Evolutionary conservation across 2,113 vertebrate species (phyloP), one percentile per base, ranked within the genome.

Genomic region (Dolichallabes microphthalmus): DNA sequence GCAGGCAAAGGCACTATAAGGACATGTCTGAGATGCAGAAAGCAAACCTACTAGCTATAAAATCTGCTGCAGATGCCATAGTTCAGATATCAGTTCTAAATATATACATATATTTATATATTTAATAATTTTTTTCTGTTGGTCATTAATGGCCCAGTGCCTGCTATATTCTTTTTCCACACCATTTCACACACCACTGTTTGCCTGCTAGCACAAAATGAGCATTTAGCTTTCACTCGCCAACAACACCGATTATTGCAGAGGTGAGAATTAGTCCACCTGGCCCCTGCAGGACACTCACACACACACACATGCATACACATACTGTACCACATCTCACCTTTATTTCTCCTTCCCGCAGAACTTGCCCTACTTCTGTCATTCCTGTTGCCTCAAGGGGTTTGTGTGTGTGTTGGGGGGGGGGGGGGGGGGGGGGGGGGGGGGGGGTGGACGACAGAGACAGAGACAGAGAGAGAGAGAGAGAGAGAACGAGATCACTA

Each of bases 311-410:
- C 50, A 63, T 30, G 74, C n/a, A 35, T 19, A 83, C 75, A 81
- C 32, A 32, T 53, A 58, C n/a, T 50, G 19, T 85, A 92, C 87
- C 90, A 90, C 88, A 13, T 86, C 89, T 94, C 92, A 93, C 94
- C 94, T 93, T 94, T 93, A 88, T 88, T 88, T 95, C 93, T 94
- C 95, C 94, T 95, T 94, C 94, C 90, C 89, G 89, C 89, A 91
- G 89, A 88, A 74, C 52, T 45, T 91, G 86, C 89, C 91, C 93
- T 92, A 92, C 89, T 93, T 91, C 50, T 94, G 92, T 90, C 91
- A 91, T 91, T 89, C 87, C 93, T 63, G 53, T 91, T 82, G 53
- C 91, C 93, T 88, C 85, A 84, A 85, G 91, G 91, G 88, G 87
- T 69, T 53, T 83, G 68, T 73, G 69, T 32, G 22, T 52, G 55